Percentiles rank a stretch among this genome's conserved stretches.
Evolutionary conservation across 1,140 invertebrate species (phyloP).

Genomic region (Homalodisca vitripennis): DNA sequence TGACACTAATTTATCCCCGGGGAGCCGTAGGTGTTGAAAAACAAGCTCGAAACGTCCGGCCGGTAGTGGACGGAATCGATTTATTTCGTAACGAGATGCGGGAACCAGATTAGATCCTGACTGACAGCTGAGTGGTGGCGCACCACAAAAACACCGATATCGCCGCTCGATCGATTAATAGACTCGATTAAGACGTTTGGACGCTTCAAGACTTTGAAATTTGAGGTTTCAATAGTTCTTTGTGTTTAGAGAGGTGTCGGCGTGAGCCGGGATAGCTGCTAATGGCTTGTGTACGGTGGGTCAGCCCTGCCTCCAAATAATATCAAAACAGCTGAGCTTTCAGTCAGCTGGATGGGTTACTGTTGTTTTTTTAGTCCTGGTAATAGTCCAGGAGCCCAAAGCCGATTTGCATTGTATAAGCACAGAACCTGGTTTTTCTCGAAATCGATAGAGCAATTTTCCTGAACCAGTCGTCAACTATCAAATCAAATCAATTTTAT

Average conservation of each 20-base stretch:
- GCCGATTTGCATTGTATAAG: too few relatives aligned
- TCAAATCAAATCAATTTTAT: too few relatives aligned
- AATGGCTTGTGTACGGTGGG: too few relatives aligned
- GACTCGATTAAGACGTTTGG: not conserved
- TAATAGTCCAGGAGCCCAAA: too few relatives aligned
- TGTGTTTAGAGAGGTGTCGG: not conserved
- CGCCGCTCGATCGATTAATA: not conserved
- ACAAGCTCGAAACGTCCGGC: not conserved
- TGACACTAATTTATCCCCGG: not conserved
- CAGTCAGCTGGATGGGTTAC: too few relatives aligned
- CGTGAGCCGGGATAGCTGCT: not conserved
- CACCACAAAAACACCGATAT: not conserved
- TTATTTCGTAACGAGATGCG: too few relatives aligned
- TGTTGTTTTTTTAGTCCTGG: too few relatives aligned
- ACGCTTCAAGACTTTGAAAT: not conserved
- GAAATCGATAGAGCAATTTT: too few relatives aligned
- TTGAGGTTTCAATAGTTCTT: not conserved
- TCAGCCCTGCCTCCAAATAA: too few relatives aligned
- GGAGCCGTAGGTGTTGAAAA: not conserved
- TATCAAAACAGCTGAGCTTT: too few relatives aligned
- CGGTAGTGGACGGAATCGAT: not conserved
- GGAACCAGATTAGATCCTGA: not conserved
- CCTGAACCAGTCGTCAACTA: too few relatives aligned
- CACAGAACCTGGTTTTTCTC: too few relatives aligned
- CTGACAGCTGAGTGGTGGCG: not conserved